phyloP scores from a whole-genome alignment of 2,888 invertebrate species.

The Pristionchus maxplancki region DNA sequence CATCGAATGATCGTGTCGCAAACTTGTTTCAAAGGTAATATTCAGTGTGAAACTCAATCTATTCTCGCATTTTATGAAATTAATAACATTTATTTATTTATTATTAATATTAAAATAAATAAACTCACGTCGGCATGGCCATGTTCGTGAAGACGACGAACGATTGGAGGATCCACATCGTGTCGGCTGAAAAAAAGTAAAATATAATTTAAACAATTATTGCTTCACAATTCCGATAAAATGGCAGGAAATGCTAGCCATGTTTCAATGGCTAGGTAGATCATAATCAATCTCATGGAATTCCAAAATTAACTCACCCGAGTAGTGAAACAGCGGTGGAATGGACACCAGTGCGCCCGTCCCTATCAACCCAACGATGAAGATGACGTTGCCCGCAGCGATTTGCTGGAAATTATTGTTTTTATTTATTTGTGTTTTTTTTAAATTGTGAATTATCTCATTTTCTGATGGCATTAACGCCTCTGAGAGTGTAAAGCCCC shows the following conservation, averaged over 20 bases:
- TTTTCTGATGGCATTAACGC: too few species aligned
- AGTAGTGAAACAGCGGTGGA: constrained; percentile 3
- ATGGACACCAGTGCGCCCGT: background rate
- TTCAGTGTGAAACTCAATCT: background rate
- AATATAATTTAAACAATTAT: background rate
- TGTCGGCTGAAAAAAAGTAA: background rate
- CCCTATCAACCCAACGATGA: background rate
- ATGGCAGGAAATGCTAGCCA: too few species aligned
- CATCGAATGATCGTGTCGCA: too few species aligned
- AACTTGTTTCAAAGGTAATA: background rate
- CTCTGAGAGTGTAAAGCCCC: too few species aligned
- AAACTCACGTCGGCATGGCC: background rate
- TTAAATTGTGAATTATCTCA: too few species aligned
- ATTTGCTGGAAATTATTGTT: constrained; percentile 3
- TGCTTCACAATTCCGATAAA: background rate
- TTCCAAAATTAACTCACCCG: background rate
- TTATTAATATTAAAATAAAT: too few species aligned
- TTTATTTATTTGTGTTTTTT: background rate
- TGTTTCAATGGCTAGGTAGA: too few species aligned
- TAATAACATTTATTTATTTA: background rate
- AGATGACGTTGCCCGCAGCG: background rate
- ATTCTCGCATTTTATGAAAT: background rate
- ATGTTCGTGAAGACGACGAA: constrained; percentile 18
- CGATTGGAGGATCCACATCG: constrained; percentile 20
- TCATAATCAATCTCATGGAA: too few species aligned